phyloP scores from a whole-genome alignment of 2,888 invertebrate species.

The Chaetoderma sp. region DNA sequence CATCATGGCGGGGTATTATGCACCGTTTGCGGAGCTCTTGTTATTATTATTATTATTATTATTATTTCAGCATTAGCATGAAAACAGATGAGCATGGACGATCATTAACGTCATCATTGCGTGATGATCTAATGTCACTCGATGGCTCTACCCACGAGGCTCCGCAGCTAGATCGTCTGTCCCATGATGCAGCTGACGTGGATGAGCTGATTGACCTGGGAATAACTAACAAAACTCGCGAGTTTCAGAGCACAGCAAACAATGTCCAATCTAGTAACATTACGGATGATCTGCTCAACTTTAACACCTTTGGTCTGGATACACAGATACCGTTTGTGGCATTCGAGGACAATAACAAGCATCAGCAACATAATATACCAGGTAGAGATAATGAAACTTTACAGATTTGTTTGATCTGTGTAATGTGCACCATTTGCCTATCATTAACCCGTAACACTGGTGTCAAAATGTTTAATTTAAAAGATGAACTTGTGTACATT shows the following conservation, averaged over 20 bases:
- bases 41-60: no score
- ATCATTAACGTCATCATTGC: constrained; percentile 40
- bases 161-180: constrained; percentile 20
- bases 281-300: constrained; percentile 47
- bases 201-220: constrained; percentile 58
- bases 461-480: no score
- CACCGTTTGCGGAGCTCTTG: no score
- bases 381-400: not conserved
- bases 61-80: constrained; percentile 34
- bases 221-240: constrained; percentile 43
- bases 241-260: constrained; percentile 33
- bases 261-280: constrained; percentile 31
- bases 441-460: no score
- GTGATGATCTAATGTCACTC: constrained; percentile 39
- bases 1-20: no score
- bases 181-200: constrained; percentile 37
- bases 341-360: constrained; percentile 59
- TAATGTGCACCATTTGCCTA: no score
- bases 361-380: constrained; percentile 54
- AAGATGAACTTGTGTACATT: no score
- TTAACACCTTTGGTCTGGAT: constrained; percentile 44
- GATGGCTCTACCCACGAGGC: constrained; percentile 30
- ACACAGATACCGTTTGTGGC: constrained; percentile 52
- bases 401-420: not conserved
- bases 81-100: constrained; percentile 35